These are phyloP conservation scores for Pluvialis apricaria DNA, from an alignment of 2,113 vertebrate species.

Conservation along the genomic window DNA sequence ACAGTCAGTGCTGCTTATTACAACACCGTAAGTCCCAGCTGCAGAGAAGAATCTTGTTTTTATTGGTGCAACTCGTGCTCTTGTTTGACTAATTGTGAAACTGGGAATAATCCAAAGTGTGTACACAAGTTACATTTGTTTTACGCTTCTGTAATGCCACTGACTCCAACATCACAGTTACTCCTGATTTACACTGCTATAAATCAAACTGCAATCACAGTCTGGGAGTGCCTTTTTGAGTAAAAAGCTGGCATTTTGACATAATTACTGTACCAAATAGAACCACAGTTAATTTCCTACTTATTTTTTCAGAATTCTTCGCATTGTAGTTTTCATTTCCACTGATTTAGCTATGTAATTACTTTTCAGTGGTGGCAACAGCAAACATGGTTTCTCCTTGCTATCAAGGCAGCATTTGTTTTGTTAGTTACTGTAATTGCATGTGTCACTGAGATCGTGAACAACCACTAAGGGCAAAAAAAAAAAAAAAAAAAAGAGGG, in stretches of 20 bases:
- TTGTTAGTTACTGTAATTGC: not conserved
- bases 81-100: not conserved
- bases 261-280: not conserved
- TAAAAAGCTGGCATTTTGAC: not conserved
- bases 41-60: not conserved
- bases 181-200: not conserved
- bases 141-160: not conserved
- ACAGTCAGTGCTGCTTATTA: not conserved
- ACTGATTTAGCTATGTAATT: slow-evolving; percentile 12
- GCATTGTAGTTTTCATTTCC: not conserved
- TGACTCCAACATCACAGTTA: not conserved
- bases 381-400: not conserved
- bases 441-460: not conserved
- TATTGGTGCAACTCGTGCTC: fast-evolving
- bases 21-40: not conserved
- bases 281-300: not conserved
- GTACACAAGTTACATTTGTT: not conserved
- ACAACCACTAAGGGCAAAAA: not conserved
- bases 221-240: not conserved
- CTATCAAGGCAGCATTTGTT: not conserved
- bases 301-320: slow-evolving; percentile 12
- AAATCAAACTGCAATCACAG: slow-evolving; percentile 6
- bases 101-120: not conserved
- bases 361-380: not conserved
- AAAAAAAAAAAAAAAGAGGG: not conserved